Evolutionary conservation across 2,888 invertebrate genomes (phyloP).

Genomic region (Eubasilissa splendida): DNA sequence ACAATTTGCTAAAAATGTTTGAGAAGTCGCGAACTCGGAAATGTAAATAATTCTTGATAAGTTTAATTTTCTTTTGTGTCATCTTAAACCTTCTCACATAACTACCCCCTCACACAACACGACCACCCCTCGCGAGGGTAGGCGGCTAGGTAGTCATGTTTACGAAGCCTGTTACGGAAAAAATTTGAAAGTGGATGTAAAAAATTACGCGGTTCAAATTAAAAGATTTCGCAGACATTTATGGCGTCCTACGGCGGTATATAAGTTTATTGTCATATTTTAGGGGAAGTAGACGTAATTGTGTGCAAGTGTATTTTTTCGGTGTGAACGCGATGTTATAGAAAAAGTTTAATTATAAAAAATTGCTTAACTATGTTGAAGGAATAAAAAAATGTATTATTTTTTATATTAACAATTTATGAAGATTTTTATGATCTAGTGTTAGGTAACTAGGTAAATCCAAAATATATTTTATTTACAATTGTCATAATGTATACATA

Average conservation of each 20-base stretch:
- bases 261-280: neutral
- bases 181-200: conserved; percentile 23
- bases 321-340: conserved; percentile 10
- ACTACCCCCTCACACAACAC: conserved; percentile 8
- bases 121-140: conserved; percentile 15
- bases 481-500: too few relatives aligned
- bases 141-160: neutral
- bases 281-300: conserved; percentile 14
- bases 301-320: conserved; percentile 20
- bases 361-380: too few relatives aligned
- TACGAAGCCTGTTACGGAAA: conserved; percentile 27
- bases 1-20: neutral
- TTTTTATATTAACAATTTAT: too few relatives aligned
- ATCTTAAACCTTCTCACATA: conserved; percentile 31
- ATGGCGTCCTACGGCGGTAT: conserved; percentile 17
- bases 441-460: too few relatives aligned
- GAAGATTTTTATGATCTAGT: too few relatives aligned
- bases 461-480: too few relatives aligned
- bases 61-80: conserved; percentile 32
- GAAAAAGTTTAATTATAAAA: too few relatives aligned
- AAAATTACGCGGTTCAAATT: conserved; percentile 16
- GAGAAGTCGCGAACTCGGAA: neutral
- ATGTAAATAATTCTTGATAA: conserved; percentile 31
- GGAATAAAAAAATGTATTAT: too few relatives aligned
- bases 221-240: conserved; percentile 33